Percentiles rank a stretch among this genome's conserved stretches.
Conservation (phyloP, 2,888 invertebrate genomes). For the Drosophila longiperda region DNA sequence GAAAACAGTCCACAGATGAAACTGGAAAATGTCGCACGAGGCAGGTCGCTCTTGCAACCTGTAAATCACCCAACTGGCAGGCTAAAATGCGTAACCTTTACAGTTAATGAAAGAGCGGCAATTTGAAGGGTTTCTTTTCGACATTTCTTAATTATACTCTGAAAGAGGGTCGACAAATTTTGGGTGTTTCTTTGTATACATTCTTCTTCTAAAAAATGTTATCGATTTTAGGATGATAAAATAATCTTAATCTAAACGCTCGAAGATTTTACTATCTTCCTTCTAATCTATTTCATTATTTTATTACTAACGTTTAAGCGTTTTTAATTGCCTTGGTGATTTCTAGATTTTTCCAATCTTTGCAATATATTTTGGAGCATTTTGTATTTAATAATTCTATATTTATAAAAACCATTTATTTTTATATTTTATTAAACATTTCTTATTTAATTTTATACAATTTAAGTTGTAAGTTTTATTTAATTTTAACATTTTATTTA, state of each 20-base stretch:
- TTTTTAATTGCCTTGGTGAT: neutral
- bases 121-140: neutral
- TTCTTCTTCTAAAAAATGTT: neutral
- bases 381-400: too few relatives aligned
- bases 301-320: neutral
- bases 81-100: constrained; percentile 2
- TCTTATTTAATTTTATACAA: too few relatives aligned
- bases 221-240: neutral
- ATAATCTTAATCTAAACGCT: neutral
- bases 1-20: constrained; percentile 55
- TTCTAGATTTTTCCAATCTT: neutral
- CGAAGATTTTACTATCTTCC: rapidly evolving
- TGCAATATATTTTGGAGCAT: too few relatives aligned
- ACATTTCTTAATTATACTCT: neutral
- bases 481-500: too few relatives aligned
- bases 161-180: neutral
- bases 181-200: neutral
- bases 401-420: too few relatives aligned
- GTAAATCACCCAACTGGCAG: constrained; percentile 6
- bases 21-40: constrained; percentile 20
- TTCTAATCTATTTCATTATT: neutral
- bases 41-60: constrained; percentile 7
- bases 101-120: constrained; percentile 2
- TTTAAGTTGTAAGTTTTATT: too few relatives aligned
- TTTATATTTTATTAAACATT: too few relatives aligned